Conservation (phyloP, 2,113 vertebrate genomes). For the Pangasianodon hypophthalmus region DNA sequence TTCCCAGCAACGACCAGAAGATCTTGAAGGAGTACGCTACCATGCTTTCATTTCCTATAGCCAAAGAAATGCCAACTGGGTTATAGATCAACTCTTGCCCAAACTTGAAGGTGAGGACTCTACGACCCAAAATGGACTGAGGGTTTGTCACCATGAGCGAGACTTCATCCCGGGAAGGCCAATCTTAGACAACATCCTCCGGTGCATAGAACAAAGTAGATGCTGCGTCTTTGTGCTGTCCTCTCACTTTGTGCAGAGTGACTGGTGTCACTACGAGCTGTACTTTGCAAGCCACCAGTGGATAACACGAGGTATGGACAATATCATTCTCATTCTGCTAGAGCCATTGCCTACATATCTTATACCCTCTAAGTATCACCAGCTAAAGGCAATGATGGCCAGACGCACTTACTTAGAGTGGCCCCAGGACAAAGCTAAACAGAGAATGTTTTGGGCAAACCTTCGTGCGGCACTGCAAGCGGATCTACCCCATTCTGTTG, state of each 20-base stretch:
- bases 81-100: conserved; percentile 77
- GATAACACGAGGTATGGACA: conserved; percentile 71
- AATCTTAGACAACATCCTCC: conserved; percentile 88
- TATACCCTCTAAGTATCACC: conserved; percentile 84
- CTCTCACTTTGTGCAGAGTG: conserved; percentile 88
- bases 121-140: conserved; percentile 54
- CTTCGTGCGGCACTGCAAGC: conserved; percentile 78
- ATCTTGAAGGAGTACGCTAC: conserved; percentile 69
- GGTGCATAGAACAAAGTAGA: conserved; percentile 85
- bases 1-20: conserved; percentile 42
- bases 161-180: conserved; percentile 83
- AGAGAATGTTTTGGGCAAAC: conserved; percentile 84
- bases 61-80: conserved; percentile 80
- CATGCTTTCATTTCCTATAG: conserved; percentile 91
- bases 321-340: conserved; percentile 85
- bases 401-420: conserved; percentile 86
- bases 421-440: conserved; percentile 84
- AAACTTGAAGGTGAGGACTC: conserved; percentile 75
- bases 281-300: conserved; percentile 89
- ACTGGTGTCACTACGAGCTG: conserved; percentile 94
- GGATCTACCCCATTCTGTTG: conserved; percentile 53
- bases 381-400: conserved; percentile 84
- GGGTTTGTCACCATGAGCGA: conserved; percentile 84
- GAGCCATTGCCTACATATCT: conserved; percentile 81
- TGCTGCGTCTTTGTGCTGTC: conserved; percentile 87